Evolutionary conservation across 2,888 invertebrate species (phyloP).

Genomic region (Parochlus steinenii): DNA sequence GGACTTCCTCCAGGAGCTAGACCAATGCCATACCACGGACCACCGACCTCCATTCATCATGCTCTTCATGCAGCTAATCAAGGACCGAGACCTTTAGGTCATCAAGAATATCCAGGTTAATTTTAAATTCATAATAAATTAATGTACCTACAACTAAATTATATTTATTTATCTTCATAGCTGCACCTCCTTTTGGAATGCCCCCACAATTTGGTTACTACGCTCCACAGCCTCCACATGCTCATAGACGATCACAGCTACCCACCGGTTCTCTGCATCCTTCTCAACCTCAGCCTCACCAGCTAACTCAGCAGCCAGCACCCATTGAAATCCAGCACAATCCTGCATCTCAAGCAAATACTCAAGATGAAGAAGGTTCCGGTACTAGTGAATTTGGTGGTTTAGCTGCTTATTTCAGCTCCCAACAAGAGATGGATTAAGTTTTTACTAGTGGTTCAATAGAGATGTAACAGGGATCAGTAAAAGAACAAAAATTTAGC

Average conservation of each 20-base stretch:
- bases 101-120: slow-evolving; percentile 11
- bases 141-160: not conserved
- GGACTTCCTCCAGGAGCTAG: slow-evolving; percentile 9
- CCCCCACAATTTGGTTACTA: slow-evolving; percentile 15
- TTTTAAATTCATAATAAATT: not conserved
- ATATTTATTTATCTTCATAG: slow-evolving; percentile 13
- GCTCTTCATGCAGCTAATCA: too few species aligned
- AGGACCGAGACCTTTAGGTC: slow-evolving; percentile 7
- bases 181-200: slow-evolving; percentile 17
- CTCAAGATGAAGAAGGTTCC: slow-evolving; percentile 32
- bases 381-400: slow-evolving; percentile 66
- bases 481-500: too few species aligned
- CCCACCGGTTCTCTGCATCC: slow-evolving; percentile 14
- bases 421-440: slow-evolving; percentile 49
- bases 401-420: slow-evolving; percentile 81
- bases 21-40: slow-evolving; percentile 10
- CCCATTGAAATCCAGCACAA: slow-evolving; percentile 12
- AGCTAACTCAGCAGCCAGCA: slow-evolving; percentile 14
- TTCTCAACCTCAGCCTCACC: slow-evolving; percentile 15
- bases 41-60: slow-evolving; percentile 8
- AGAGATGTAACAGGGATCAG: too few species aligned
- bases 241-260: slow-evolving; percentile 16
- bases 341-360: slow-evolving; percentile 18
- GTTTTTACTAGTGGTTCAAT: not conserved
- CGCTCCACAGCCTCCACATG: slow-evolving; percentile 17